Conservation (phyloP, 2,888 invertebrate species). For the Orgyia antiqua region DNA sequence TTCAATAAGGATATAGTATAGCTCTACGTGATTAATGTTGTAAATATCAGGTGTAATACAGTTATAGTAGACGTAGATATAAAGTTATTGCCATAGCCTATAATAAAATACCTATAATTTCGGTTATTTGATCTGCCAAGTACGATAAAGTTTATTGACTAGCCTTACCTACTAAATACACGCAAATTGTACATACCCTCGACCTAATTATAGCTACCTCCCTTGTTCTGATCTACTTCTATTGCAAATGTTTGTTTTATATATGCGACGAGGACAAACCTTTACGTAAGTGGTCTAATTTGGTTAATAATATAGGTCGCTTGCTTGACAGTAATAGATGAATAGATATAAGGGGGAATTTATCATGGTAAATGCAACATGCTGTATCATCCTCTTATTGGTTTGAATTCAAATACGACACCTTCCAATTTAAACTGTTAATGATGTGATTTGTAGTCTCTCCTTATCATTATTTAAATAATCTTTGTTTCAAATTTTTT, state of each 20-base stretch:
- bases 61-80: too few relatives aligned
- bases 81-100: too few relatives aligned
- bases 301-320: conserved; percentile 42
- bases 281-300: conserved; percentile 49
- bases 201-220: conserved; percentile 14
- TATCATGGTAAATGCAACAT: conserved; percentile 18
- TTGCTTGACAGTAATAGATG: conserved; percentile 17
- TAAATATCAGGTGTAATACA: too few relatives aligned
- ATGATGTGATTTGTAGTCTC: not conserved
- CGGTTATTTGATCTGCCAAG: not conserved
- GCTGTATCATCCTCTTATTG: conserved; percentile 18
- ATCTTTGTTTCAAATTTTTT: too few relatives aligned
- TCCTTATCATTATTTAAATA: too few relatives aligned
- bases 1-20: too few relatives aligned
- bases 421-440: not conserved
- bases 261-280: too few relatives aligned
- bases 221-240: conserved; percentile 11
- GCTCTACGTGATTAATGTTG: too few relatives aligned
- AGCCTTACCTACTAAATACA: conserved; percentile 12
- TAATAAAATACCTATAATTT: too few relatives aligned
- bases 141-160: conserved; percentile 1
- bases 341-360: conserved; percentile 18
- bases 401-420: conserved; percentile 8
- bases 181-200: conserved; percentile 13
- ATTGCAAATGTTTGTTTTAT: too few relatives aligned